Evolutionary conservation across 2,797 vertebrate genomes (phyloP), one percentile per base, ranked within the genome.

Genomic region (Spinus pinus): DNA sequence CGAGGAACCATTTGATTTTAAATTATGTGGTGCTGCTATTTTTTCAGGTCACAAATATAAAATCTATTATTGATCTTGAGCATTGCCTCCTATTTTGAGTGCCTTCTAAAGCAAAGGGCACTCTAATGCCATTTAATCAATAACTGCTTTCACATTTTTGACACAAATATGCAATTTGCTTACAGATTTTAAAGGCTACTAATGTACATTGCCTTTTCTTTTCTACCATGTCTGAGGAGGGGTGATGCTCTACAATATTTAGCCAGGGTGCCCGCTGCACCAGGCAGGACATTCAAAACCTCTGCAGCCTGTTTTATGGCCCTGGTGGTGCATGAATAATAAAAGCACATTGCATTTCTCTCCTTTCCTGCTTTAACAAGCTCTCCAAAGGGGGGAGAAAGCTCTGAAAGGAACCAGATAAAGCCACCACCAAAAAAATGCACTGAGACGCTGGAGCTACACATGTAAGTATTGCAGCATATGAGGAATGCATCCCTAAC

Each of bases 81-180:
- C 71, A 74, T 85, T 71, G 66, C 25, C 41, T 94, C 81, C 78
- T 92, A 92, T 93, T 97, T 88, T 69, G 91, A 97, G 96, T 83
- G 94, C 92, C 95, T 97, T 95, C 94, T 91, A 96, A 97, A 97
- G 87, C 39, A 42, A 88, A 94, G 89, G 86, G 72, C 95, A 85
- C 83, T 93, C 90, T 95, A 87, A 71, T 93, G 87, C 54, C 84
- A 87, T 85, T 80, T 84, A 96, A 97, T 98, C 97, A 97, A 97
- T 97, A 97, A 73, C 50, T 67, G 83, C 93, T 97, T 92, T 93
- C 72, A 10, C 92, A 80, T 86, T 91, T 93, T 67, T 39, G 33
- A 73, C 62, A 27, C 85, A 96, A 92, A 94, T 92, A 86, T 31
- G 42, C 81, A 85, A 85, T 92, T 94, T 95, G 62, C 94, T 95